Evolutionary conservation across 2,888 invertebrate genomes (phyloP).

Genomic region (Platycheirus rosarum): DNA sequence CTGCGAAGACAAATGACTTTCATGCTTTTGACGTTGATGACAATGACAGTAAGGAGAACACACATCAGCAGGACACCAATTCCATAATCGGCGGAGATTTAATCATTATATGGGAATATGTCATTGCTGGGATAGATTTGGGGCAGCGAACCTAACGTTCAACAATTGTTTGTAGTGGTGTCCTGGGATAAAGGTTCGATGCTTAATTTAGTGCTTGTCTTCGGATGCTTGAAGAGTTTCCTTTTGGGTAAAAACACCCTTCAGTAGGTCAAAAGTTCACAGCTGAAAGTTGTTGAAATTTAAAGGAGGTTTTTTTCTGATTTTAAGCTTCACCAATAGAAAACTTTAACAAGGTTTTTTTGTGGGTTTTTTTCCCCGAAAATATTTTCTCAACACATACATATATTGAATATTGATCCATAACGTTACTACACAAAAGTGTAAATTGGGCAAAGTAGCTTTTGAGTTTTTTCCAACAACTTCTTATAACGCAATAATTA

Average conservation of each 20-base stretch:
- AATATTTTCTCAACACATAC: conserved; percentile 10
- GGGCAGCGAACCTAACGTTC: no score
- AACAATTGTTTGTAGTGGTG: no score
- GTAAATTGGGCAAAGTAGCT: conserved; percentile 36
- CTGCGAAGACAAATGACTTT: conserved; percentile 63
- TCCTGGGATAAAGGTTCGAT: no score
- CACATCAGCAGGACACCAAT: conserved; percentile 36
- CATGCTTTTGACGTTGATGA: conserved; percentile 49
- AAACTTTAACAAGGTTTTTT: conserved; percentile 5
- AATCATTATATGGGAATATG: not conserved
- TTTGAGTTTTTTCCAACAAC: no score
- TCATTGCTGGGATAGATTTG: no score
- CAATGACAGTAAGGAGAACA: conserved; percentile 32
- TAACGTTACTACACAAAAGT: conserved; percentile 23
- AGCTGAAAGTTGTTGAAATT: conserved; percentile 15
- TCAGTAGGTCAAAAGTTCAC: conserved; percentile 31
- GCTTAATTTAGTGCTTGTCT: no score
- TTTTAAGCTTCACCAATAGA: conserved; percentile 45
- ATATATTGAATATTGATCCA: conserved; percentile 54
- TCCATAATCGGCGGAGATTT: conserved; percentile 32
- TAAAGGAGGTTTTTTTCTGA: conserved; percentile 17
- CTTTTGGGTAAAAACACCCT: not conserved
- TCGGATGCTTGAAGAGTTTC: no score
- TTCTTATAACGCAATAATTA: no score
- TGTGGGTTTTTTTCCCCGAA: conserved; percentile 6